Conservation (phyloP, 1,140 invertebrate genomes). For the Drosophila ficusphila region DNA sequence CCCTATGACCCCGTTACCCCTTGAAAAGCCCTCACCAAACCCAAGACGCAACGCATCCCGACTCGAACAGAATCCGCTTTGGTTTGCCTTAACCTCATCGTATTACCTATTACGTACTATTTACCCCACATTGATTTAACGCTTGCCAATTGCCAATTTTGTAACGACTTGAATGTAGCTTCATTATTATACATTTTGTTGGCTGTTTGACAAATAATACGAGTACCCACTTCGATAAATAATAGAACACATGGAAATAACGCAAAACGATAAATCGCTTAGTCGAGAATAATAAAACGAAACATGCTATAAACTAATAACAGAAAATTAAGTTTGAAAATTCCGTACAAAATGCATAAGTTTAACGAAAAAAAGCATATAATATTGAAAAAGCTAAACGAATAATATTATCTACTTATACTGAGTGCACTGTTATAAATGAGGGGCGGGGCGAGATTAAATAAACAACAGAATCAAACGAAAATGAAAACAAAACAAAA, state of each 20-base stretch:
- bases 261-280: slow-evolving; percentile 14
- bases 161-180: slow-evolving; percentile 70
- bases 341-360: slow-evolving; percentile 76
- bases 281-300: slow-evolving; percentile 47
- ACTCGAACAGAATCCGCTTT: slow-evolving; percentile 36
- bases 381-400: slow-evolving; percentile 52
- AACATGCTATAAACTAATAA: slow-evolving; percentile 62
- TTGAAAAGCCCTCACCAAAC: not conserved
- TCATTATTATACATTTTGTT: slow-evolving; percentile 81
- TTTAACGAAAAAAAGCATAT: slow-evolving; percentile 53
- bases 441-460: slow-evolving; percentile 83
- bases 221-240: slow-evolving; percentile 54
- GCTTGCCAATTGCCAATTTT: slow-evolving; percentile 68
- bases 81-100: slow-evolving; percentile 17
- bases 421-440: slow-evolving; percentile 83
- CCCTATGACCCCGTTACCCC: not conserved
- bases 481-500: slow-evolving; percentile 29
- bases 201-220: slow-evolving; percentile 77
- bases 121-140: slow-evolving; percentile 26
- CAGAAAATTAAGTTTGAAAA: slow-evolving; percentile 81
- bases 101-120: slow-evolving; percentile 18
- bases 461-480: slow-evolving; percentile 51
- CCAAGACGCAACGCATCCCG: slow-evolving; percentile 17
- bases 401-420: slow-evolving; percentile 78
- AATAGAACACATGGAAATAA: slow-evolving; percentile 54